Evolutionary conservation across 2,113 vertebrate genomes (phyloP), one percentile per base, ranked within the genome.

Genomic region (Quiscalus mexicanus): DNA sequence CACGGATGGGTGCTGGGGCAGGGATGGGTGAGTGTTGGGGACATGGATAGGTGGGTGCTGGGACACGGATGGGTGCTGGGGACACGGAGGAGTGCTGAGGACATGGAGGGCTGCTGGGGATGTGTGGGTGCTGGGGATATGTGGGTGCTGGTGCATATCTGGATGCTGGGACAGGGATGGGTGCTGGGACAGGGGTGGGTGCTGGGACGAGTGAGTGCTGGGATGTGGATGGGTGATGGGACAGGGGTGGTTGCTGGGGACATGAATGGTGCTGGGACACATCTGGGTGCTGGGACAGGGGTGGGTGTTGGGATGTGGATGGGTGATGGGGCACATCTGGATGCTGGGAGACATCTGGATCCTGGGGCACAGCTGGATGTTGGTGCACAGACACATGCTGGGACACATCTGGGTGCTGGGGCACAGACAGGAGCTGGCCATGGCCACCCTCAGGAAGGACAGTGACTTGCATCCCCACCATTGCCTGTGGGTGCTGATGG

Each of bases 401-500:
- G 33, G 2, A 4, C 55, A 35, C 24, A 12, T 3, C 11, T 10
- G 23, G 41, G 1, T 24, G 8, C 23, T 74, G 70, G 17, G 28
- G 0, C 37, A 55, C 37, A 33, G 7, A 3, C 27, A 11, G 41
- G 4, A 10, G n/a, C n/a, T 44, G 53, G 37, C 5, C 50, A 37
- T 0, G 17, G 86, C 65, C 52, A 23, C 60, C 10, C 6, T 6
- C 0, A 0, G 73, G 47, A 17, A 50, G 67, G 64, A 22, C 7
- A 0, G n/a, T 4, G 2, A 10, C 2, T 33, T 18, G 0, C 37
- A 2, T 33, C 31, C 52, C 42, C 52, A 30, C n/a, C 31, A 0
- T 35, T 20, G 11, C 2, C 1, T 4, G 60, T 15, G 45, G 45
- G 16, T 60, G n/a, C 52, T 60, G 14, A 12, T 0, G 1, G 35